Percentiles rank a stretch among this genome's conserved stretches.
These are phyloP conservation scores for Baryphthengus martii DNA, from an alignment of 2,113 vertebrate genomes.

Conservation along the genomic window DNA sequence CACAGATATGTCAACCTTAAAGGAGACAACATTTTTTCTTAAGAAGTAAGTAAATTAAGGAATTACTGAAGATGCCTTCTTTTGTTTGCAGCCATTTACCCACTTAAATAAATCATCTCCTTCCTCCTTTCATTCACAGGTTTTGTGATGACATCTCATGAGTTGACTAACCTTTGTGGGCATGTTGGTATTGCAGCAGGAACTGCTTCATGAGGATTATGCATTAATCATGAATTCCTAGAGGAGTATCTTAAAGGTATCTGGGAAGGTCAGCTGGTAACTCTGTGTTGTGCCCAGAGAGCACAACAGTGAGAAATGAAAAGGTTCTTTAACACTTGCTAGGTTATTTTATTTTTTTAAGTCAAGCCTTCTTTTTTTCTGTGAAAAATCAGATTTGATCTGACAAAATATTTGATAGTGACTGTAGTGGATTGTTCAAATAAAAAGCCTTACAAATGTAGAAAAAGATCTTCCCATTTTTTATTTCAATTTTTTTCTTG, in stretches of 20 bases:
- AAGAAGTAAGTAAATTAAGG: background rate
- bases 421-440: background rate
- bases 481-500: background rate
- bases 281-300: background rate
- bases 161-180: background rate
- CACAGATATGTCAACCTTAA: background rate
- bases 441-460: background rate
- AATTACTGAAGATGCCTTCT: background rate
- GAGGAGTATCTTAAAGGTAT: background rate
- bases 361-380: background rate
- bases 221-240: background rate
- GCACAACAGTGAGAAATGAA: background rate
- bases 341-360: background rate
- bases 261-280: background rate
- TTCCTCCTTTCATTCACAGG: background rate
- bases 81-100: background rate
- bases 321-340: background rate
- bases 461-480: background rate
- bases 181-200: background rate
- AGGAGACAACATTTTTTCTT: background rate
- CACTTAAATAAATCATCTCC: background rate
- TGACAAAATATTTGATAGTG: background rate
- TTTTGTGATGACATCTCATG: background rate
- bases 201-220: background rate
- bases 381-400: background rate